Conservation (phyloP, 1,140 invertebrate species). For the Aporrectodea caliginosa region DNA sequence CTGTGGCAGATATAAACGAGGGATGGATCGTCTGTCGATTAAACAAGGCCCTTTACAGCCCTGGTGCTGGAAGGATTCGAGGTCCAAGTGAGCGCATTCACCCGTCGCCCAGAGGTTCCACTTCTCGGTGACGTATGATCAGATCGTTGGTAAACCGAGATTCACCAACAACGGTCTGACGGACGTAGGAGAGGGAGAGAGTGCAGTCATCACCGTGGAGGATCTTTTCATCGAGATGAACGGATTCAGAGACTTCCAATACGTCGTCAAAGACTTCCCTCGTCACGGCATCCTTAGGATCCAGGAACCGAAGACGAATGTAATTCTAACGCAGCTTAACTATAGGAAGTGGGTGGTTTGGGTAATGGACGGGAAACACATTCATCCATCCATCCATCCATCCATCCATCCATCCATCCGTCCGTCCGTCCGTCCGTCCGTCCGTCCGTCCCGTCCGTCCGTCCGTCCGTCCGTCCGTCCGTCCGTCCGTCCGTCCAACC, state of each 20-base stretch:
- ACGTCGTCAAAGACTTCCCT: constrained; percentile 71
- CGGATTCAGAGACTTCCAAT: constrained; percentile 69
- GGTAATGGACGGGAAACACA: too few species aligned
- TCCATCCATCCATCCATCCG: too few species aligned
- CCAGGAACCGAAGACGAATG: too few species aligned
- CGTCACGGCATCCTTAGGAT: constrained; percentile 62
- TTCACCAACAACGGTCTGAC: constrained; percentile 64
- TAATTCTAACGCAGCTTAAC: too few species aligned
- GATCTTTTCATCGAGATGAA: constrained; percentile 71
- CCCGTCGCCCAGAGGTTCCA: too few species aligned
- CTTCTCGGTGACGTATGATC: constrained; percentile 62
- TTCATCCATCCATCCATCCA: too few species aligned
- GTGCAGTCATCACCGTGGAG: constrained; percentile 62
- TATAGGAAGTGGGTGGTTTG: too few species aligned
- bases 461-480: too few species aligned
- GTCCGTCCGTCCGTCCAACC: too few species aligned
- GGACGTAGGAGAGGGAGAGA: constrained; percentile 73
- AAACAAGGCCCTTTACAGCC: constrained; percentile 68
- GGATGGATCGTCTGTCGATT: constrained; percentile 66
- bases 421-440: too few species aligned
- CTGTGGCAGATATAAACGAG: constrained; percentile 74
- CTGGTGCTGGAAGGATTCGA: constrained; percentile 65
- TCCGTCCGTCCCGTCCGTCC: too few species aligned
- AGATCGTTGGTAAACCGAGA: constrained; percentile 50
- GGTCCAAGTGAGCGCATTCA: constrained; percentile 53